Evolutionary conservation across 2,797 vertebrate genomes (phyloP), one percentile per base, ranked within the genome.

Genomic region (Chelonia mydas): DNA sequence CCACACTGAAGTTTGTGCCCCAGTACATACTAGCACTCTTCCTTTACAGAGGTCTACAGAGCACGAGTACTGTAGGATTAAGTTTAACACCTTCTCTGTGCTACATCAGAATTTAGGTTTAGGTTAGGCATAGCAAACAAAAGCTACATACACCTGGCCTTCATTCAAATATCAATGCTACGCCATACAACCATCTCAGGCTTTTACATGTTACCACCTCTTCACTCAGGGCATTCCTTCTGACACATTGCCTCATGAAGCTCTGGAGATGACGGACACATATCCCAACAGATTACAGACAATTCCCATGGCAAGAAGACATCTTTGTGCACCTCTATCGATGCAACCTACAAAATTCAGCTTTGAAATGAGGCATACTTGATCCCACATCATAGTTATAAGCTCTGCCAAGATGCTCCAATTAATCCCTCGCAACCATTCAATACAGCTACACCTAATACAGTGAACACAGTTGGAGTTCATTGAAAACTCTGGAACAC

Each of bases 351-450:
- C 33, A 47, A n/a, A 15, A 1, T 0, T 2, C 0, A 5, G 41
- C n/a, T 31, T 82, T 11, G 37, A 33, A 16, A 61, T 6, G 23
- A 50, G 33, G 21, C 4, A 54, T 54, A 54, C 54, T 25, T 54
- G 11, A 21, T 61, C 55, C 7, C 1, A 0, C 47, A 55, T 79
- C 54, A 27, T 0, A 0, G 9, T 0, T 0, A 2, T 0, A 54
- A 10, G 25, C 0, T 92, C 11, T 37, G 33, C 21, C 37, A 41
- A 72, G 21, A 21, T 41, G 21, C 17, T 81, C 7, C 78, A 82
- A 49, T 19, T 49, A 49, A 0, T 5, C 33, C 5, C 33, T 54
- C 54, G 50, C 5, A 54, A 15, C 9, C 0, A 0, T 33, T 27
- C 51, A 74, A 41, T 0, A 1, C 2, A n/a, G 57, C 5, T n/a